Percentiles rank a stretch among this genome's conserved stretches.
phyloP scores from a whole-genome alignment of 2,797 vertebrate species.

The Caiman crocodilus region DNA sequence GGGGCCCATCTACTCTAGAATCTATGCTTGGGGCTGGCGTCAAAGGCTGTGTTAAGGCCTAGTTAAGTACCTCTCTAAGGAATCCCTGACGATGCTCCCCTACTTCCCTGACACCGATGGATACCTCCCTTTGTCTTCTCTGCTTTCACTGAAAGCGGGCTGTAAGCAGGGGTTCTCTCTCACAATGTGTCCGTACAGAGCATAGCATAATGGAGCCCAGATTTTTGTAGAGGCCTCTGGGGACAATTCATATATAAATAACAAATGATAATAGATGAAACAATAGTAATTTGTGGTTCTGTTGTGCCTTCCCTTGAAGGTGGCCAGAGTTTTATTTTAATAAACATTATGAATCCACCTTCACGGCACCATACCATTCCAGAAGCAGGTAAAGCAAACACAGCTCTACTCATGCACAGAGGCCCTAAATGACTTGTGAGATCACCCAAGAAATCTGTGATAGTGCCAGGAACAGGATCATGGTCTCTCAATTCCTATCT shows the following conservation, averaged over 20 bases:
- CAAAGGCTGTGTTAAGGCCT: too few relatives aligned
- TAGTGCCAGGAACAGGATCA: background rate
- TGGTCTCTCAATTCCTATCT: background rate
- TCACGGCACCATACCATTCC: conserved; percentile 1
- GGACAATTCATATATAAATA: accelerated
- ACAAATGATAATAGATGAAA: conserved; percentile 35
- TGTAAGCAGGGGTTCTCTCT: background rate
- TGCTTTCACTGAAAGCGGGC: background rate
- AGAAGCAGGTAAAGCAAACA: background rate
- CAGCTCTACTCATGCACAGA: background rate
- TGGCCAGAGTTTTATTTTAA: conserved; percentile 47
- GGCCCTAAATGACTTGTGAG: background rate
- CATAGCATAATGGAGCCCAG: background rate
- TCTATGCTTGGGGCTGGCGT: too few relatives aligned
- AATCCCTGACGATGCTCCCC: too few relatives aligned
- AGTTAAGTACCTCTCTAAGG: too few relatives aligned
- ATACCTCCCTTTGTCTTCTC: background rate
- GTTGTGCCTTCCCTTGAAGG: conserved; percentile 18
- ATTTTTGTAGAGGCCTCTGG: background rate
- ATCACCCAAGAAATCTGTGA: background rate
- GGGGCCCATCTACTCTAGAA: too few relatives aligned
- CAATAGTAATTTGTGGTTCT: conserved; percentile 45
- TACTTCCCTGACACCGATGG: too few relatives aligned
- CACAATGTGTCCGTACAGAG: background rate
- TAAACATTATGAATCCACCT: conserved; percentile 39